A percentile compares a stretch with the other conserved stretches of the same genome.
These are phyloP conservation scores for Zootoca vivipara DNA, from an alignment of 2,113 vertebrate species.

Conservation along the genomic window DNA sequence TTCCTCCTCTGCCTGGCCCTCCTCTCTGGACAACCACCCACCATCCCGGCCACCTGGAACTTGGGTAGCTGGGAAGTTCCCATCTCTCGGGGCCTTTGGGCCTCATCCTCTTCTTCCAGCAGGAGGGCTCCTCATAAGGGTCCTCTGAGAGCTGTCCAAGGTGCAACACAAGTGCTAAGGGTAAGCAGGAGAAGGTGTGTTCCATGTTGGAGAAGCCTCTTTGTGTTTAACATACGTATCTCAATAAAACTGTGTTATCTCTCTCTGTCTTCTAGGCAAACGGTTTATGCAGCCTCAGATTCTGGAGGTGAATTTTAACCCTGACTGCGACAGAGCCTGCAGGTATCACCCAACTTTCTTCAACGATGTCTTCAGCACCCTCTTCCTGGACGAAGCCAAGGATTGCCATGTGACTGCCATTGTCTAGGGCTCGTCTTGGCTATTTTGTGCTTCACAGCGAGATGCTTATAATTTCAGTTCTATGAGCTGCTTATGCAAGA, in stretches of 20 bases:
- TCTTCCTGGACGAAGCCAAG: slow-evolving; percentile 86
- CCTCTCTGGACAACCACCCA: not conserved
- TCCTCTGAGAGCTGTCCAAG: not conserved
- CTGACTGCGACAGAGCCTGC: slow-evolving; percentile 94
- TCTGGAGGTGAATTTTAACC: slow-evolving; percentile 94
- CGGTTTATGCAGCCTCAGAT: slow-evolving; percentile 91
- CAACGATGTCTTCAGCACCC: slow-evolving; percentile 92
- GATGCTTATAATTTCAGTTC: slow-evolving; percentile 43
- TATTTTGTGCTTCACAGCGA: not conserved
- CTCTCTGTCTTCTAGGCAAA: slow-evolving; percentile 75
- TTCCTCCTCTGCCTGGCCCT: not conserved
- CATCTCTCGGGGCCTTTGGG: too few relatives aligned
- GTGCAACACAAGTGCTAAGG: not conserved
- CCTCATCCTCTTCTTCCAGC: not conserved
- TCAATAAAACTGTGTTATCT: not conserved
- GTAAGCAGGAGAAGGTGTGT: not conserved
- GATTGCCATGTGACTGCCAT: slow-evolving; percentile 82
- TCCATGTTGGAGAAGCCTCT: rapidly evolving
- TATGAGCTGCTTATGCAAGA: slow-evolving; percentile 47
- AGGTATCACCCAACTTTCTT: slow-evolving; percentile 92
- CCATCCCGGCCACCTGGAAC: too few relatives aligned
- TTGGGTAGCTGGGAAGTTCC: not conserved
- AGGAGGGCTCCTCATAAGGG: not conserved
- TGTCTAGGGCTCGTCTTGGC: slow-evolving; percentile 60
- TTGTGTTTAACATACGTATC: not conserved